A percentile compares a stretch with the other conserved stretches of the same genome.
Evolutionary conservation across 2,888 invertebrate species (phyloP).

Genomic region (Scaptomyza caliginosa): DNA sequence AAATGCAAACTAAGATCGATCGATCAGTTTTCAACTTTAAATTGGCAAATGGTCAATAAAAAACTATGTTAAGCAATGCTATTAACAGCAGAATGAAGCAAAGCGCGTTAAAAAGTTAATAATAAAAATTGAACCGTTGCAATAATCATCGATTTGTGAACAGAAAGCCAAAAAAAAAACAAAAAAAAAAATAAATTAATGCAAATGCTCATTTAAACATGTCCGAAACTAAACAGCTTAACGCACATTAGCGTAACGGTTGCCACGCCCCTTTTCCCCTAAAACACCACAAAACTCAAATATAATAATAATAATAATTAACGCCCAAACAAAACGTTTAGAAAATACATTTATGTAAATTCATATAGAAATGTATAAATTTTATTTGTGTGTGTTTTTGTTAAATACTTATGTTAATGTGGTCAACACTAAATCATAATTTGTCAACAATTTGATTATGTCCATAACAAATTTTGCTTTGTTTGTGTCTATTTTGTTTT

Average conservation of each 20-base stretch:
- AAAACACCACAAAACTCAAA: constrained; percentile 47
- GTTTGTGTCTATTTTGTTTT: constrained; percentile 25
- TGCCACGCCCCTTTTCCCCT: constrained; percentile 38
- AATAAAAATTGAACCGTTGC: constrained; percentile 32
- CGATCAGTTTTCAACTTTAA: constrained; percentile 25
- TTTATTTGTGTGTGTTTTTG: constrained; percentile 5
- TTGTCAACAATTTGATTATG: constrained; percentile 77
- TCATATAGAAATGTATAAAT: neutral
- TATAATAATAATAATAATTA: constrained; percentile 36
- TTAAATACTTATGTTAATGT: constrained; percentile 64
- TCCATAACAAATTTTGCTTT: constrained; percentile 57
- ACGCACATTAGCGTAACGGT: constrained; percentile 37
- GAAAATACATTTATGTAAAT: constrained; percentile 23
- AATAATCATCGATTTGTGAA: constrained; percentile 28
- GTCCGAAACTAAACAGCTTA: constrained; percentile 40
- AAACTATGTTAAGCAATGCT: too few species aligned
- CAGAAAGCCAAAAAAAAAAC: too few species aligned
- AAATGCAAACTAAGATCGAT: neutral
- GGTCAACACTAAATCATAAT: constrained; percentile 77
- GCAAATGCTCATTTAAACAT: constrained; percentile 44
- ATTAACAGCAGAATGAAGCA: constrained; percentile 40
- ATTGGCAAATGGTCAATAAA: constrained; percentile 2
- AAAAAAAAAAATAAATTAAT: constrained; percentile 28
- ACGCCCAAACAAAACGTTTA: constrained; percentile 30
- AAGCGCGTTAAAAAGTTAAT: constrained; percentile 49